Conservation (phyloP, 1,140 invertebrate species). For the Lanistes nyassanus region DNA sequence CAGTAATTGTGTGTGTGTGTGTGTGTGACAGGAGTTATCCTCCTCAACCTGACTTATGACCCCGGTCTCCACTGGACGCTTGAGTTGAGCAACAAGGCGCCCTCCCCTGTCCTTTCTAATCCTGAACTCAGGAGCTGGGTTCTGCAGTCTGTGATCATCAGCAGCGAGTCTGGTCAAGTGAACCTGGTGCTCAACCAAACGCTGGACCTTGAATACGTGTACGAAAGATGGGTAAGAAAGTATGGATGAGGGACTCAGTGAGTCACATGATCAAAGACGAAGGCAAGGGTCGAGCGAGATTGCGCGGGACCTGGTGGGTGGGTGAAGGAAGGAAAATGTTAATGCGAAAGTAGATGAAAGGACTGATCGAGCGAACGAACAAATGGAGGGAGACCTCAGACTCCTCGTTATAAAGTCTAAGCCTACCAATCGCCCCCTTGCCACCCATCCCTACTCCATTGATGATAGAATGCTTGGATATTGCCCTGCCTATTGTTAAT, state of each 20-base stretch:
- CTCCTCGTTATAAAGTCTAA: too few species aligned
- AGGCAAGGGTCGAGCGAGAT: too few species aligned
- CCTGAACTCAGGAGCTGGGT: neutral
- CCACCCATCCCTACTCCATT: too few species aligned
- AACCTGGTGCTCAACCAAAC: neutral
- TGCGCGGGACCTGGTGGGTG: neutral
- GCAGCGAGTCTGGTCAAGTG: neutral
- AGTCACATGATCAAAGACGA: too few species aligned
- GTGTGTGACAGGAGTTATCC: too few species aligned
- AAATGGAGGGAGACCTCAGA: too few species aligned
- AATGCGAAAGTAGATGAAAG: neutral
- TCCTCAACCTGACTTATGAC: neutral
- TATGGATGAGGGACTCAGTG: neutral
- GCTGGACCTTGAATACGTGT: conserved; percentile 74
- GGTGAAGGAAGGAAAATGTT: neutral
- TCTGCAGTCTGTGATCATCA: neutral
- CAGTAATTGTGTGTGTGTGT: too few species aligned
- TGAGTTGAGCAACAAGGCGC: neutral
- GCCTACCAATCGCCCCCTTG: too few species aligned
- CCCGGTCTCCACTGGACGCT: neutral
- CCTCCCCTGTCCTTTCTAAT: too few species aligned
- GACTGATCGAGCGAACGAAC: neutral
- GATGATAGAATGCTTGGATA: too few species aligned
- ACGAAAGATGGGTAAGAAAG: conserved; percentile 10
- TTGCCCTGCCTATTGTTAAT: too few species aligned